Evolutionary conservation across 23 tunicate genomes (phyloP).

Genomic region (Oikopleura vanhoeffeni): DNA sequence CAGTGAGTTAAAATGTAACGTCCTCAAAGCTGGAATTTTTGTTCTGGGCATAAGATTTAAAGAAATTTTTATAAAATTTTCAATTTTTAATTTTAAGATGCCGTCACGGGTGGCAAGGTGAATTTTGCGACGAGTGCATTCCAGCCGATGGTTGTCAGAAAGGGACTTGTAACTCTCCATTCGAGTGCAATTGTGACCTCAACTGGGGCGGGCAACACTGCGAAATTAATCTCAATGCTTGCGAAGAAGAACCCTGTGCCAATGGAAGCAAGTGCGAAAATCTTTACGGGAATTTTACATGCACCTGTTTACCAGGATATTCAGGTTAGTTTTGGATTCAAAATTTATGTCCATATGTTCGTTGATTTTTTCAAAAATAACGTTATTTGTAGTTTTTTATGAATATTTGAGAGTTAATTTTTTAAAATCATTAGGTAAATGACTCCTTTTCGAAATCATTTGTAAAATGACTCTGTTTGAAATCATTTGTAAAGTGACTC

Average conservation of each 20-base stretch:
- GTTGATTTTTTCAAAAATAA: too few relatives aligned
- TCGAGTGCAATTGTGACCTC: slow-evolving; percentile 35
- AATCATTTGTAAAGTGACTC: too few relatives aligned
- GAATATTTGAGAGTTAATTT: too few relatives aligned
- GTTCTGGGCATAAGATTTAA: too few relatives aligned
- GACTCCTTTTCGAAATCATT: too few relatives aligned
- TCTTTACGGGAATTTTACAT: slow-evolving; percentile 46
- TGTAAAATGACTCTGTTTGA: too few relatives aligned
- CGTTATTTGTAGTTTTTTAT: too few relatives aligned
- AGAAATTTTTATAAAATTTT: too few relatives aligned
- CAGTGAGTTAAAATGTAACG: too few relatives aligned
- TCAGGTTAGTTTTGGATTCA: slow-evolving; percentile 30
- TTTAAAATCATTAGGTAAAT: too few relatives aligned
- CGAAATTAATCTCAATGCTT: slow-evolving; percentile 31
- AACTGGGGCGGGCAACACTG: slow-evolving; percentile 73
- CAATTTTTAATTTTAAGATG: slow-evolving; percentile 50
- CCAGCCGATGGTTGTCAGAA: slow-evolving; percentile 33
- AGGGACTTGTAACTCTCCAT: slow-evolving; percentile 36
- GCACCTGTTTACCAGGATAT: slow-evolving; percentile 45
- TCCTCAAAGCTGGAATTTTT: too few relatives aligned
- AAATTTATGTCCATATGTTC: too few relatives aligned
- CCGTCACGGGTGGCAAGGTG: slow-evolving; percentile 49
- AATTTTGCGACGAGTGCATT: slow-evolving; percentile 41
- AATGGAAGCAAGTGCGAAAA: slow-evolving; percentile 52
- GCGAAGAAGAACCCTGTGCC: slow-evolving; percentile 51